phyloP scores from a whole-genome alignment of 2,113 vertebrate genomes.

The Sarotherodon lohbergeri region DNA sequence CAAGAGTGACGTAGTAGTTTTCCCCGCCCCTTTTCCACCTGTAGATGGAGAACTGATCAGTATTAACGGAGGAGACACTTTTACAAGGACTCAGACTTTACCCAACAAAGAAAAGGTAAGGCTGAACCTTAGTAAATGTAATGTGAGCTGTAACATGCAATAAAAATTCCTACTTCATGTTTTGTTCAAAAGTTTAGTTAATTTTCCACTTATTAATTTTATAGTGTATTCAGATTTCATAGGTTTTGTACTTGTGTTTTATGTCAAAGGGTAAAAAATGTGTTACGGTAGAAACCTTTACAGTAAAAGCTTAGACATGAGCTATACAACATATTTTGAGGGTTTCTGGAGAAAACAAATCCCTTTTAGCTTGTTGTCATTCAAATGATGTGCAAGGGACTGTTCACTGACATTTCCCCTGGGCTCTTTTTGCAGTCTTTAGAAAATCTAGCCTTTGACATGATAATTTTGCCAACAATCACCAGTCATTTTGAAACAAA shows the following conservation, averaged over 20 bases:
- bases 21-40: constrained; percentile 27
- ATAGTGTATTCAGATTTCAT: background rate
- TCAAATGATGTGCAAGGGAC: background rate
- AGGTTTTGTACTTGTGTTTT: background rate
- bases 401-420: background rate
- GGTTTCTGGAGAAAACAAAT: background rate
- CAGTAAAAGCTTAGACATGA: background rate
- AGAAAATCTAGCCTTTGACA: background rate
- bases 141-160: background rate
- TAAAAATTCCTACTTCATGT: too few relatives aligned
- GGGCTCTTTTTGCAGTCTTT: background rate
- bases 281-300: fast-evolving
- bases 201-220: background rate
- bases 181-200: background rate
- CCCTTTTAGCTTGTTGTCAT: background rate
- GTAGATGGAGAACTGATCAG: constrained; percentile 52
- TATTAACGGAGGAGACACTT: constrained; percentile 25
- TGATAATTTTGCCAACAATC: background rate
- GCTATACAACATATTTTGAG: background rate
- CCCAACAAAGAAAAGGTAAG: background rate
- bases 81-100: constrained; percentile 38
- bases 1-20: constrained; percentile 57
- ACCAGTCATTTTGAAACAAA: background rate
- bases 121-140: background rate
- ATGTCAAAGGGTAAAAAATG: background rate